Conservation (phyloP, 1,140 invertebrate species). For the Thalassaphorura encarpata region DNA sequence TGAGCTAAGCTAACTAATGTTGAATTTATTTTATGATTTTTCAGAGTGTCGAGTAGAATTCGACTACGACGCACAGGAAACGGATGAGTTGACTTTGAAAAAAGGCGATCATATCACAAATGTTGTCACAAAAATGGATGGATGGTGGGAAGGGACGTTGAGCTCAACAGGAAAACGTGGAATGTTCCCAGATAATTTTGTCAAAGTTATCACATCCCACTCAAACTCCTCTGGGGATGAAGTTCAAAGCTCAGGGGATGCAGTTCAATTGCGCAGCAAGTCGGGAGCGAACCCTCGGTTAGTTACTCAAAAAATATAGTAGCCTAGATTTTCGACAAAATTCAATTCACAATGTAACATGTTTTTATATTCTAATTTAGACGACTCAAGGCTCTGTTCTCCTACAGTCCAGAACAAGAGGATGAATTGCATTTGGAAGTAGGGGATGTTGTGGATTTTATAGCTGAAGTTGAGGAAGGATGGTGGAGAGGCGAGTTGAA, state of each 20-base stretch:
- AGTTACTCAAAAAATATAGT: not conserved
- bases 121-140: conserved; percentile 71
- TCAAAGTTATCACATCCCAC: conserved; percentile 49
- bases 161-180: conserved; percentile 74
- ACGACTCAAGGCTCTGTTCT: conserved; percentile 74
- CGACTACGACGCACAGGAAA: conserved; percentile 66
- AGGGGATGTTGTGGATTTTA: conserved; percentile 75
- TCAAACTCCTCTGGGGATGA: not conserved
- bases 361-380: conserved; percentile 29
- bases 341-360: too few species aligned
- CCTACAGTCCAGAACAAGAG: conserved; percentile 79
- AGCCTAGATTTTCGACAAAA: not conserved
- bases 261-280: not conserved
- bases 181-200: conserved; percentile 97
- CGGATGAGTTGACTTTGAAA: conserved; percentile 70
- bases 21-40: not conserved
- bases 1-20: too few species aligned
- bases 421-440: conserved; percentile 79
- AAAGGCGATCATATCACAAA: conserved; percentile 83
- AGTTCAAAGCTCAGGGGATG: conserved; percentile 4
- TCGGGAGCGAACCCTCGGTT: not conserved
- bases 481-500: conserved; percentile 74
- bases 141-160: conserved; percentile 95
- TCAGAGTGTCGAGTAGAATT: conserved; percentile 50
- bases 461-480: conserved; percentile 70